Evolutionary conservation across 2,113 vertebrate genomes (phyloP).

Genomic region (Stegostoma tigrinum): DNA sequence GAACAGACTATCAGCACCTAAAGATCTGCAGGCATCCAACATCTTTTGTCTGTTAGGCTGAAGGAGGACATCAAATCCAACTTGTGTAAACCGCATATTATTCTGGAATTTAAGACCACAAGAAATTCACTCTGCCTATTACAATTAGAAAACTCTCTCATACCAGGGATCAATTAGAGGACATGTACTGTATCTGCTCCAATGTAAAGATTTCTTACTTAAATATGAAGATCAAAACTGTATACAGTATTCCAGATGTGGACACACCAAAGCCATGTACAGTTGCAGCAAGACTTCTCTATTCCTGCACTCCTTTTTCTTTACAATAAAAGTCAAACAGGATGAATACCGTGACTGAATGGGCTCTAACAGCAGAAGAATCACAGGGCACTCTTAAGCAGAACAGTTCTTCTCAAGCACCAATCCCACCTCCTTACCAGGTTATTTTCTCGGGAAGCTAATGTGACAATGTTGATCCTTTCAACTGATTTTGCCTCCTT

Average conservation of each 20-base stretch:
- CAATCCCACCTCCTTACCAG: background rate
- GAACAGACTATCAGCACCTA: background rate
- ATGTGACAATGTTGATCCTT: background rate
- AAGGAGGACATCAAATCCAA: background rate
- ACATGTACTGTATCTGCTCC: background rate
- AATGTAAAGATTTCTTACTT: background rate
- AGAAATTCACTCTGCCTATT: background rate
- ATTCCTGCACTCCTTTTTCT: background rate
- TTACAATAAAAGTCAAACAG: background rate
- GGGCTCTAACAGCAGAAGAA: background rate
- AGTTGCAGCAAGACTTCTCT: background rate
- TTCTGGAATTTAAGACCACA: background rate
- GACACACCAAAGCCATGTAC: background rate
- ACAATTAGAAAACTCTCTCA: background rate
- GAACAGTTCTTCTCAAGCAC: background rate
- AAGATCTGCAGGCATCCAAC: background rate
- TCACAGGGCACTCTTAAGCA: background rate
- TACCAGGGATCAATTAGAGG: background rate
- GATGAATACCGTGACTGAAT: background rate
- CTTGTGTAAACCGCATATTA: background rate
- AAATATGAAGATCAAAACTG: background rate
- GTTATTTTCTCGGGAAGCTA: constrained; percentile 10
- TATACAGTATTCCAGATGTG: background rate
- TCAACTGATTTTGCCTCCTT: background rate
- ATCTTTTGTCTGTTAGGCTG: background rate